These are phyloP conservation scores for Laupala kohalensis DNA, from an alignment of 1,140 invertebrate species.

Conservation along the genomic window DNA sequence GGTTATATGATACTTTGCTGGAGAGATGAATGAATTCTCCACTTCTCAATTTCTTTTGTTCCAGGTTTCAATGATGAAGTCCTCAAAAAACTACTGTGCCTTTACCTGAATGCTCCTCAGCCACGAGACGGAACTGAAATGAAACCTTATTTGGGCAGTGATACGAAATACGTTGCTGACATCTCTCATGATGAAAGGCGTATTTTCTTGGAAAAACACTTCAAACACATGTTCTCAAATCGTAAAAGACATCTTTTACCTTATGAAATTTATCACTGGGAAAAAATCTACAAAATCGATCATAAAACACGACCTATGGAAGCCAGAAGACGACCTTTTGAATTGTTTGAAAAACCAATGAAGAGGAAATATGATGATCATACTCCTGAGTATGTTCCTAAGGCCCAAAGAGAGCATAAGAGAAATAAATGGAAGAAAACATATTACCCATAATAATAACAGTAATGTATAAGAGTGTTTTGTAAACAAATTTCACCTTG, in stretches of 20 bases:
- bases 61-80: conserved; percentile 63
- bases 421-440: background rate
- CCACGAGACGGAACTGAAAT: conserved; percentile 46
- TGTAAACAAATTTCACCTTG: too few relatives aligned
- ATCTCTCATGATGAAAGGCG: conserved; percentile 50
- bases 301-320: conserved; percentile 49
- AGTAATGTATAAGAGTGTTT: too few relatives aligned
- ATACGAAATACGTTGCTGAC: conserved; percentile 45
- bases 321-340: conserved; percentile 49
- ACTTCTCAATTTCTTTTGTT: conserved; percentile 2
- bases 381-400: conserved; percentile 50
- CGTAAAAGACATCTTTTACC: conserved; percentile 39
- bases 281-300: conserved; percentile 59
- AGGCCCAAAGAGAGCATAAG: conserved; percentile 17
- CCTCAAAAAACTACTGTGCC: conserved; percentile 55
- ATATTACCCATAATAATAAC: background rate
- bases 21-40: too few relatives aligned
- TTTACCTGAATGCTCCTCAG: conserved; percentile 56
- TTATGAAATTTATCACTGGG: conserved; percentile 61
- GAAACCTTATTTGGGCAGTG: conserved; percentile 53
- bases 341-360: conserved; percentile 37
- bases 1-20: too few relatives aligned
- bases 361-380: conserved; percentile 47
- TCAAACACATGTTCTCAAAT: conserved; percentile 52
- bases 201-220: conserved; percentile 49